Percentiles rank a stretch among this genome's conserved stretches.
Evolutionary conservation across 2,797 vertebrate species (phyloP).

Genomic region (Sciaenops ocellatus): DNA sequence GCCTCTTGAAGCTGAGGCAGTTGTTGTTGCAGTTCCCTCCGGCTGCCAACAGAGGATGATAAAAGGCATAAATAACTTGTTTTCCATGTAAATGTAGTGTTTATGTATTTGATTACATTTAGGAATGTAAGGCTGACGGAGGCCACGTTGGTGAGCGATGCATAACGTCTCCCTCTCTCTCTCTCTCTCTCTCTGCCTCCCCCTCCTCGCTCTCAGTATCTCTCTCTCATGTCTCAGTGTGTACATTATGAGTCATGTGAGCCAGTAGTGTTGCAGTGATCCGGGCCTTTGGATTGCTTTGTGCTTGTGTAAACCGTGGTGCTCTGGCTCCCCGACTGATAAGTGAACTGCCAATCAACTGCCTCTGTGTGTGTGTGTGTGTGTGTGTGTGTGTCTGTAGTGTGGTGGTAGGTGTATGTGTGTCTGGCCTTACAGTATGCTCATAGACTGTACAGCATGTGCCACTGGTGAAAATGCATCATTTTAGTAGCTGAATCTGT

Average conservation of each 20-base stretch:
- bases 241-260: slow-evolving; percentile 77
- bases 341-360: slow-evolving; percentile 78
- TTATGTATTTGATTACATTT: slow-evolving; percentile 21
- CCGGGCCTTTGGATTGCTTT: slow-evolving; percentile 72
- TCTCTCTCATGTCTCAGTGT: slow-evolving; percentile 49
- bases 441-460: slow-evolving; percentile 22
- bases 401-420: neutral
- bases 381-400: slow-evolving; percentile 13
- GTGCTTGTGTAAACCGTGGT: slow-evolving; percentile 80
- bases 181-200: slow-evolving; percentile 11
- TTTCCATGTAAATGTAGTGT: slow-evolving; percentile 17
- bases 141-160: neutral
- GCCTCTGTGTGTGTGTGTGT: slow-evolving; percentile 29
- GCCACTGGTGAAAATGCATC: slow-evolving; percentile 29
- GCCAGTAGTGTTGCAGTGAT: slow-evolving; percentile 67
- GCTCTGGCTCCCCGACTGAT: slow-evolving; percentile 75
- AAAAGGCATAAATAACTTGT: slow-evolving; percentile 39
- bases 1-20: neutral
- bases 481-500: neutral
- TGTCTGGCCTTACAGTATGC: slow-evolving; percentile 22
- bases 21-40: slow-evolving; percentile 61
- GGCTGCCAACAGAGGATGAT: slow-evolving; percentile 71
- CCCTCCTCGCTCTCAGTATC: neutral
- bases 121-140: slow-evolving; percentile 2
- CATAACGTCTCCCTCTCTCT: neutral